Evolutionary conservation across 1,140 invertebrate genomes (phyloP).

Genomic region (Ridgeia piscesae): DNA sequence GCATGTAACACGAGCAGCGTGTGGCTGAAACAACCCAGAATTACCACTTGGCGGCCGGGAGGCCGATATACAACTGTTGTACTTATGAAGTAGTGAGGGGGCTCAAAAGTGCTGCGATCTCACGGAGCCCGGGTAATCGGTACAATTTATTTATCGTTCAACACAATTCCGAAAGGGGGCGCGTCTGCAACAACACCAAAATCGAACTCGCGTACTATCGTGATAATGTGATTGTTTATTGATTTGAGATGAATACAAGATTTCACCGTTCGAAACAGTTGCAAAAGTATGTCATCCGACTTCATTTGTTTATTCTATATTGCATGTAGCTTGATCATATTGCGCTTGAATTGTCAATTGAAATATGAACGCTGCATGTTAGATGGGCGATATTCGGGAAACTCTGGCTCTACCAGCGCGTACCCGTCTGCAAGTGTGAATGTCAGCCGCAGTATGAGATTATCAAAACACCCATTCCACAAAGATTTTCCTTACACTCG

Average conservation of each 20-base stretch:
- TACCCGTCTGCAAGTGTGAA: no score
- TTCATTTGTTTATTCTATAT: not conserved
- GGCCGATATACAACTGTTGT: no score
- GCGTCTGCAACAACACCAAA: not conserved
- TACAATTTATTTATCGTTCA: not conserved
- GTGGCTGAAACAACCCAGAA: no score
- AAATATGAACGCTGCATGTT: not conserved
- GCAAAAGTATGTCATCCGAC: not conserved
- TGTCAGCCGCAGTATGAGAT: no score
- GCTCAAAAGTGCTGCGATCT: no score
- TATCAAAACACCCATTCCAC: no score
- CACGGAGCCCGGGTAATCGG: no score
- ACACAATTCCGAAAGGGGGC: not conserved
- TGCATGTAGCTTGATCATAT: not conserved
- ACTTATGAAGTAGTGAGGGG: no score
- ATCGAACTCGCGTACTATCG: not conserved
- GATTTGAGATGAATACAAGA: not conserved
- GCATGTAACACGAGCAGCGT: no score
- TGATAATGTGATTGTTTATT: not conserved
- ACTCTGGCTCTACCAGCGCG: no score
- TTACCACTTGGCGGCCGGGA: no score
- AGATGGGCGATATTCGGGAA: not conserved
- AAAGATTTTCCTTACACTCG: no score
- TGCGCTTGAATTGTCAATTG: not conserved
- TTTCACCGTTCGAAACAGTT: not conserved